These are phyloP conservation scores for Acrocephalus scirpaceus DNA, from an alignment of 2,797 vertebrate species.

Conservation along the genomic window DNA sequence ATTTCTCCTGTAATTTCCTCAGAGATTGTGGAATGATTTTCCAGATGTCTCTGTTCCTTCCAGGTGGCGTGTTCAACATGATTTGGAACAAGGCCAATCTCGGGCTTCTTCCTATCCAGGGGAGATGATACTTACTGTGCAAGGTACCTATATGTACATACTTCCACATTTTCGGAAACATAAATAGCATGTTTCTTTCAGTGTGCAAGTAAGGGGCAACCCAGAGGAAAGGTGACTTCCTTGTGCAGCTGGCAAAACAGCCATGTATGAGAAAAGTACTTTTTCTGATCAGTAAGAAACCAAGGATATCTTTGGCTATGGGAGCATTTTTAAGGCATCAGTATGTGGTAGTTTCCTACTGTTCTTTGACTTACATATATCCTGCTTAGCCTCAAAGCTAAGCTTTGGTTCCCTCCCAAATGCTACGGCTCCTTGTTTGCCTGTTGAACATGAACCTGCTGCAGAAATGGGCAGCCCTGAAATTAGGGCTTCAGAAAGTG, in stretches of 20 bases:
- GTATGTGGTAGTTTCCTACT: background rate
- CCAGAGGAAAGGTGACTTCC: background rate
- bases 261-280: background rate
- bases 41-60: slow-evolving; percentile 75
- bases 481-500: background rate
- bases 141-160: background rate
- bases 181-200: background rate
- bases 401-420: background rate
- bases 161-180: background rate
- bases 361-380: background rate
- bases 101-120: background rate
- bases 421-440: background rate
- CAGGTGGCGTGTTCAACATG: slow-evolving; percentile 72
- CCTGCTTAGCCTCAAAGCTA: background rate
- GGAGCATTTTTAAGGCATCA: background rate
- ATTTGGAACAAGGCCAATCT: slow-evolving; percentile 68
- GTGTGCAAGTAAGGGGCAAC: background rate
- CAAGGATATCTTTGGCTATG: background rate
- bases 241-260: background rate
- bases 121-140: background rate
- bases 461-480: background rate
- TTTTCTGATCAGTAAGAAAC: background rate
- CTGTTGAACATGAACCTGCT: background rate
- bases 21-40: slow-evolving; percentile 72
- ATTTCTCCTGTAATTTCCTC: slow-evolving; percentile 75